Base-by-base conservation (phyloP, 2,113 vertebrate genomes). In the Carollia perspicillata region DNA sequence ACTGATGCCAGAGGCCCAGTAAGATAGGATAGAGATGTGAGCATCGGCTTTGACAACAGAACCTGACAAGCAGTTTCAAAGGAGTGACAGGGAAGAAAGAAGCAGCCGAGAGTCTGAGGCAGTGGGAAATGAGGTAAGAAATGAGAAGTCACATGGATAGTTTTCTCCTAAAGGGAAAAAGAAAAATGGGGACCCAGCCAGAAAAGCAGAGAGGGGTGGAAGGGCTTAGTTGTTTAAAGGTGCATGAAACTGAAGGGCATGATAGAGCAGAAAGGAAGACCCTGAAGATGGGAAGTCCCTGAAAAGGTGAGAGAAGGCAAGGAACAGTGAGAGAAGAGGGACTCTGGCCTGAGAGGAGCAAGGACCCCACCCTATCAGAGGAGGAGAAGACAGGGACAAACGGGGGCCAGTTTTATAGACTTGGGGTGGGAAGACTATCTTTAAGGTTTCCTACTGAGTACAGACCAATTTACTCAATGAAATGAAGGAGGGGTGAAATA, bases 61-160 rank as follows among this genome's bases (percentile, higher is more conserved):
- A 20, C n/a, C n/a, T 6, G 5, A 83, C 20, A 49, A 28, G 40
- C 37, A 51, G 35, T 23, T 44, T 84, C 18, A 44, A 33, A 47
- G 74, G 12, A 18, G 14, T 2, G 4, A 22, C 2, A 58, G 44
- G 49, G 10, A 37, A 0, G 13, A 20, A 53, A 63, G 60, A 53
- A 63, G 28, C 35, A 75, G 42, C 51, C 44, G 14, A 89, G 40
- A n/a, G 58, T 12, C 0, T 2, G 20, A 16, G 26, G 92, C 72
- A 26, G 8, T 28, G 37, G 66, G 72, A 49, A 63, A 53, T 11
- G 40, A 66, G 53, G 35, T 69, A 68, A 84, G 60, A 68, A 42
- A 72, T n/a, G 0, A 42, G 75, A 66, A 71, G 11, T 1, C 20
- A n/a, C 23, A 3, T 5, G 33, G 2, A 20, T 0, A 69, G 33